Evolutionary conservation across 2,888 invertebrate genomes (phyloP).

Genomic region (Ectemnius lituratus): DNA sequence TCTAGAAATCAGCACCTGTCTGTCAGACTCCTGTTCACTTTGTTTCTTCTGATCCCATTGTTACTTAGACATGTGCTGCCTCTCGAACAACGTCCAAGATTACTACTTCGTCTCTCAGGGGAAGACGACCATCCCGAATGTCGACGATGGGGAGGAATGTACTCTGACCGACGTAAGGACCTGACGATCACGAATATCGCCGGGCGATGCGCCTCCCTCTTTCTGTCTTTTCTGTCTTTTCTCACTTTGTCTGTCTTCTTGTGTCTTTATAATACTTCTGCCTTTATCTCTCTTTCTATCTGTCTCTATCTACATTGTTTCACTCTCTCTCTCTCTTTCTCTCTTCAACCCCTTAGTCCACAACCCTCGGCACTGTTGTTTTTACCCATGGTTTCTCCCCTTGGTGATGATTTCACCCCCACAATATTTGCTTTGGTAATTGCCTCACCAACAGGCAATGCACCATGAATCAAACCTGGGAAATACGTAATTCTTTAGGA

Average conservation of each 20-base stretch:
- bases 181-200: constrained; percentile 61
- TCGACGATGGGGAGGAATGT: constrained; percentile 95
- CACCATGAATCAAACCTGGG: too few species aligned
- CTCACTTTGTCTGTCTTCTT: constrained; percentile 14
- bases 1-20: background rate
- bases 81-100: constrained; percentile 88
- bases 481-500: background rate
- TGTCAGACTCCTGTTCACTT: constrained; percentile 9
- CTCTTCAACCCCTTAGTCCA: background rate
- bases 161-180: constrained; percentile 88
- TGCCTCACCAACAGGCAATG: too few species aligned
- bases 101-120: constrained; percentile 96
- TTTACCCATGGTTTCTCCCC: constrained; percentile 19
- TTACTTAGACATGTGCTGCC: constrained; percentile 83
- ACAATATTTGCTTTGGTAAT: background rate
- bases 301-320: too few species aligned
- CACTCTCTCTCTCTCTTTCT: background rate
- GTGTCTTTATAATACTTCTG: constrained; percentile 13
- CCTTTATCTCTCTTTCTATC: background rate
- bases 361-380: constrained; percentile 17
- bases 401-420: constrained; percentile 10
- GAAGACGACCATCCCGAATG: constrained; percentile 92
- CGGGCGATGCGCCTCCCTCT: constrained; percentile 49
- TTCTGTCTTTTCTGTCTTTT: constrained; percentile 23
- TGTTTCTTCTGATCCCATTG: constrained; percentile 46